Evolutionary conservation across 53 echinoderm and acorn worm genomes (phyloP).

Genomic region (Antedon mediterranea): DNA sequence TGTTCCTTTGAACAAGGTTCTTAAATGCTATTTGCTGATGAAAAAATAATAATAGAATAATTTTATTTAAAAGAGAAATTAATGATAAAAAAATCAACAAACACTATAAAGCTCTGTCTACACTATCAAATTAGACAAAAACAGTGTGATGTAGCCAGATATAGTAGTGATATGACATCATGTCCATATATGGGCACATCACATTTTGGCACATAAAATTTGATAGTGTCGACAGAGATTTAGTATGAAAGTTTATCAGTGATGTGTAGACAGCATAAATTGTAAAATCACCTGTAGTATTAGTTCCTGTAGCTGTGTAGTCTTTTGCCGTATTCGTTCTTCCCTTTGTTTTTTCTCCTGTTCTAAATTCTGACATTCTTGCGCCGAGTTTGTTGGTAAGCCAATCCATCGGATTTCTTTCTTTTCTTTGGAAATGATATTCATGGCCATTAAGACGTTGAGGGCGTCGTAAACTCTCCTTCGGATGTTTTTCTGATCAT

Average conservation of each 20-base stretch:
- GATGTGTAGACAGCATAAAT: too few species aligned
- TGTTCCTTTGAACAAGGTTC: constrained; percentile 80
- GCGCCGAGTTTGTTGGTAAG: constrained; percentile 87
- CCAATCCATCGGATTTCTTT: constrained; percentile 98
- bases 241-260: too few species aligned
- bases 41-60: background rate
- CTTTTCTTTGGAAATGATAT: constrained; percentile 99
- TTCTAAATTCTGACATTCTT: constrained; percentile 87
- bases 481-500: constrained; percentile 97
- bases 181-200: too few species aligned
- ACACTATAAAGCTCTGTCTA: too few species aligned
- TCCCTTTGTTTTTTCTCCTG: constrained; percentile 62
- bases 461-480: constrained; percentile 97
- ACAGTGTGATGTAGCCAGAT: too few species aligned
- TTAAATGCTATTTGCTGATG: constrained; percentile 95
- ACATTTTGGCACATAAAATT: too few species aligned
- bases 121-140: too few species aligned
- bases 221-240: too few species aligned
- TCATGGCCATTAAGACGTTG: constrained; percentile 99
- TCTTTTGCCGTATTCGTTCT: constrained; percentile 93
- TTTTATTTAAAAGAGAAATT: too few species aligned
- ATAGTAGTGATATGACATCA: too few species aligned
- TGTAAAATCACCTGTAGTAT: constrained; percentile 97
- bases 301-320: constrained; percentile 78
- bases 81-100: too few species aligned